phyloP scores from a whole-genome alignment of 2,113 vertebrate species.

The Zapus hudsonius region DNA sequence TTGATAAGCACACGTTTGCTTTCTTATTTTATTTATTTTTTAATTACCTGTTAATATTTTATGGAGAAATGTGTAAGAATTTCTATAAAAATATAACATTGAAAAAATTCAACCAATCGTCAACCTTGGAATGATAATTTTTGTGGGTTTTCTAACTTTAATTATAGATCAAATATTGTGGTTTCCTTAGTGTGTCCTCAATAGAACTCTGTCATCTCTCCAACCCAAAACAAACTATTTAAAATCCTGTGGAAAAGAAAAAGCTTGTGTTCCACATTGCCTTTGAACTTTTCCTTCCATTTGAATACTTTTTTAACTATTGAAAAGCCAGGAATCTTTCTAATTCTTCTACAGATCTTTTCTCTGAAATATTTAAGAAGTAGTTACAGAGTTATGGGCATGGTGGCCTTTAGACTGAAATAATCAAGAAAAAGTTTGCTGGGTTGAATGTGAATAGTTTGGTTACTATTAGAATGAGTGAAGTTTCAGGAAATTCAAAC shows the following conservation, averaged over 20 bases:
- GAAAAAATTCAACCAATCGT: conserved; percentile 27
- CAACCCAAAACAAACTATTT: conserved; percentile 27
- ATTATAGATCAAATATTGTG: conserved; percentile 46
- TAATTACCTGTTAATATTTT: neutral
- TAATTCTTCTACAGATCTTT: neutral
- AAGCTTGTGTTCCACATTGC: neutral
- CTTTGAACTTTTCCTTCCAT: neutral
- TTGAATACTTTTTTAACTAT: neutral
- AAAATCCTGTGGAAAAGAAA: neutral
- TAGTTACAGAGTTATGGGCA: neutral
- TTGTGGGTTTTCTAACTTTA: conserved; percentile 50
- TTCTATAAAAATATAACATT: conserved; percentile 2
- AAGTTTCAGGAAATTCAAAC: neutral
- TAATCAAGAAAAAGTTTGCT: neutral
- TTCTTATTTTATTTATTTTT: neutral
- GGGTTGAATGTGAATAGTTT: neutral
- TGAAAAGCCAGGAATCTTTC: neutral
- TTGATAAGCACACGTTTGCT: conserved; percentile 23
- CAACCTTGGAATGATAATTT: conserved; percentile 32
- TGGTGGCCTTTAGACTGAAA: neutral
- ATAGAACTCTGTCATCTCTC: conserved; percentile 34
- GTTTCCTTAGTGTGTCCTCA: neutral
- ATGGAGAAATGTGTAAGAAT: conserved; percentile 10
- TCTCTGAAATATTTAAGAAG: neutral
- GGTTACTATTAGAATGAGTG: neutral